Base-by-base conservation (phyloP, 2,113 vertebrate species). In the Taurulus bubalis region DNA sequence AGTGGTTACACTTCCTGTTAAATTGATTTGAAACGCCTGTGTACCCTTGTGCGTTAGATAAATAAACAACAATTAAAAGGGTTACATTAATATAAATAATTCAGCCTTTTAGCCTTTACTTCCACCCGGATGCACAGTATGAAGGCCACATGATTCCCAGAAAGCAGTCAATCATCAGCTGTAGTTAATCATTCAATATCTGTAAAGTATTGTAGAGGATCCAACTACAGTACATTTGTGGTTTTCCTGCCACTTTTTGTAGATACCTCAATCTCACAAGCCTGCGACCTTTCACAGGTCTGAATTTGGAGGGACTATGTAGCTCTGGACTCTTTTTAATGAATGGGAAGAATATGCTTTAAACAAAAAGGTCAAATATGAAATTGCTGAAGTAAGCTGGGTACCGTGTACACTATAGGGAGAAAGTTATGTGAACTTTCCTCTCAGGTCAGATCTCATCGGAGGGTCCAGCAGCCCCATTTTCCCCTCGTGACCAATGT, bases 161-260 rank as follows among this genome's bases (percentile, higher is more conserved):
- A 24, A 45, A 62, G 14, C 9, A 8, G 8, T 26, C 71, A 85
- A 15, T 30, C 58, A 40, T n/a, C 28, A 20, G 26, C 30, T 51
- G 9, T 7, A 40, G 78, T 87, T 71, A 79, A 79, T 79, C 70
- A 71, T 82, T 79, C 74, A 71, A 53, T 12, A 8, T 38, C 56
- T 80, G 3, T 3, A 1, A 64, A 30, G 60, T 22, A 15, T 60
- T 20, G 53, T 6, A 10, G 30, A 63, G 8, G n/a, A 55, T 45
- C 16, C 38, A n/a, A 65, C 22, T 2, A 59, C 1, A n/a, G 15
- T 10, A 40, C 49, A 42, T 38, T n/a, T 28, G 60, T n/a, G 8
- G 2, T 71, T 28, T 58, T 47, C n/a, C 58, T 38, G 2, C 28
- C 2, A 0, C 32, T 6, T 26, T 59, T 40, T 59, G 24, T 58